Evolutionary conservation across 2,113 vertebrate species (phyloP).

Genomic region (Solenodon paradoxus): DNA sequence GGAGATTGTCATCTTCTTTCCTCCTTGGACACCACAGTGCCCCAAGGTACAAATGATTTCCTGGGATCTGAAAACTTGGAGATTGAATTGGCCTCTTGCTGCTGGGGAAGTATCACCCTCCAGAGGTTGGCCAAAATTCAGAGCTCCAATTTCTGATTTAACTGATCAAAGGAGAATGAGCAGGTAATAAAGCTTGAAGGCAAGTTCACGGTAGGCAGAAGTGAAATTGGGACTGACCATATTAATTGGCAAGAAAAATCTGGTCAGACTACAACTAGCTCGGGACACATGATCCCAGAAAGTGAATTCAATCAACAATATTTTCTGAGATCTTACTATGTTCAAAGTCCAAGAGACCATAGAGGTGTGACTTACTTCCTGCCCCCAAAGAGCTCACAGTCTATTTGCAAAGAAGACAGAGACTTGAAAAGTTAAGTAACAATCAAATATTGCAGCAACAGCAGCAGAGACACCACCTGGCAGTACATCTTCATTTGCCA

Average conservation of each 20-base stretch:
- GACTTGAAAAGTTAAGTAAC: background rate
- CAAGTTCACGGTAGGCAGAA: background rate
- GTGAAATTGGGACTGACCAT: background rate
- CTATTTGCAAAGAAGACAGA: background rate
- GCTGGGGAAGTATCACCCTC: background rate
- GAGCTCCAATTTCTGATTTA: conserved; percentile 19
- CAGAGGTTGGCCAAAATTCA: background rate
- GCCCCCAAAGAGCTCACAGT: background rate
- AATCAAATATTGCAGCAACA: background rate
- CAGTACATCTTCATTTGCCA: background rate
- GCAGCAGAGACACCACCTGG: background rate
- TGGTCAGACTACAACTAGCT: background rate
- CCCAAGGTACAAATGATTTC: conserved; percentile 1
- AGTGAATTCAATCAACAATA: background rate
- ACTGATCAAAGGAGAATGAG: background rate
- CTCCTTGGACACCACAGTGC: background rate
- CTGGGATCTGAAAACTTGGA: conserved; percentile 2
- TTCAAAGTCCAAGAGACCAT: background rate
- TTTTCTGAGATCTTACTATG: background rate
- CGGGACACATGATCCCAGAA: background rate
- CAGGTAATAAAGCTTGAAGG: conserved; percentile 14
- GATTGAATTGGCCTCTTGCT: conserved; percentile 24
- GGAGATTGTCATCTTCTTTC: conserved; percentile 30
- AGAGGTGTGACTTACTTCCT: background rate
- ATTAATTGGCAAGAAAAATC: background rate